phyloP scores from a whole-genome alignment of 2,113 vertebrate species.

The Chionodraco myersi region DNA sequence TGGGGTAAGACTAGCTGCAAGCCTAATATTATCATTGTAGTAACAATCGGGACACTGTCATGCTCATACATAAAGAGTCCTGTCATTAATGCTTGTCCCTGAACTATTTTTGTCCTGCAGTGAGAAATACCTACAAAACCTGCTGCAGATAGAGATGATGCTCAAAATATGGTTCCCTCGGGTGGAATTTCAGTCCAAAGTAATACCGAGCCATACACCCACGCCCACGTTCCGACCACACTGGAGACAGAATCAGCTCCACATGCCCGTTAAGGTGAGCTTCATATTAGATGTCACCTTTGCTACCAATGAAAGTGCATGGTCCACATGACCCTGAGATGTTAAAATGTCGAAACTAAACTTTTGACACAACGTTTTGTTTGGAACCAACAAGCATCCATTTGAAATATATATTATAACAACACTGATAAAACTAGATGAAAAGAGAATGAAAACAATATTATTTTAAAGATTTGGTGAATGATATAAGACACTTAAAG shows the following conservation, averaged over 20 bases:
- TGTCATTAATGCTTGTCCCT: background rate
- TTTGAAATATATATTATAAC: background rate
- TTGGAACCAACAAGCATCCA: background rate
- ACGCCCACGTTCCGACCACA: slow-evolving; percentile 35
- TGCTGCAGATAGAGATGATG: slow-evolving; percentile 92
- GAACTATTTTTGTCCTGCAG: slow-evolving; percentile 67
- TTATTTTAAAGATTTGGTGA: background rate
- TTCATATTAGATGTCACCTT: background rate
- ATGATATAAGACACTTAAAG: background rate
- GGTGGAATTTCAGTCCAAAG: slow-evolving; percentile 44
- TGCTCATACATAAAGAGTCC: background rate
- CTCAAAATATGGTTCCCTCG: slow-evolving; percentile 91
- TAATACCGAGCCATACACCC: slow-evolving; percentile 25
- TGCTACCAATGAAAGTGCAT: background rate
- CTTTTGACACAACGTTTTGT: background rate
- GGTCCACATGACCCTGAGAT: background rate
- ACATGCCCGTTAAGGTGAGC: slow-evolving; percentile 79
- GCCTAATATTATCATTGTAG: background rate
- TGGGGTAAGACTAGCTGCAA: slow-evolving; percentile 84
- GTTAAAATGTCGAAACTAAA: background rate
- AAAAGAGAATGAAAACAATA: background rate
- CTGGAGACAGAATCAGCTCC: slow-evolving; percentile 78
- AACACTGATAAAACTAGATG: background rate
- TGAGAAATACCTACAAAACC: slow-evolving; percentile 87
- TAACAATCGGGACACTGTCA: background rate